phyloP scores from a whole-genome alignment of 2,797 vertebrate species.

The Peromyscus melanophrys region DNA sequence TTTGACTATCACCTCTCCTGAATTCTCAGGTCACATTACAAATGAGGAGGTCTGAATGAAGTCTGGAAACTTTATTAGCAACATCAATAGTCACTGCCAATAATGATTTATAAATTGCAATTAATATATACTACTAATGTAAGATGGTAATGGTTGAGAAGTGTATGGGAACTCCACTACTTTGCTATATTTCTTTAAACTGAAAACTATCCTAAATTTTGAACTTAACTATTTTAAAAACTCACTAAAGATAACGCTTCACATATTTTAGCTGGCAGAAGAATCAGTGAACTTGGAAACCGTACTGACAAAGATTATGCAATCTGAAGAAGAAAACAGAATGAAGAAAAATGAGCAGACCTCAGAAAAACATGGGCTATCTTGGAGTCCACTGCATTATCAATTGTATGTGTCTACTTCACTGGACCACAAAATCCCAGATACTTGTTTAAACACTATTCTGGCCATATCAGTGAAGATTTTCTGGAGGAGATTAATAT shows the following conservation, averaged over 20 bases:
- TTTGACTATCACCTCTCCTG: constrained; percentile 15
- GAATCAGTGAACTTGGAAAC: constrained; percentile 15
- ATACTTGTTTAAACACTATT: background rate
- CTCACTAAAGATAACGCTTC: background rate
- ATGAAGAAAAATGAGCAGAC: background rate
- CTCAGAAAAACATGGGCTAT: background rate
- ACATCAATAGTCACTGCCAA: background rate
- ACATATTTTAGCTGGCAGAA: constrained; percentile 12
- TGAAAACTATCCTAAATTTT: background rate
- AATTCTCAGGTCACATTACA: constrained; percentile 31
- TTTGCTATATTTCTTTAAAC: background rate
- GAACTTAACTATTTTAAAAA: constrained; percentile 31
- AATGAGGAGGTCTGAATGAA: background rate
- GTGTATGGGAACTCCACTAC: background rate
- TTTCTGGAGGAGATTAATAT: constrained; percentile 1
- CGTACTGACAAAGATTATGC: constrained; percentile 6
- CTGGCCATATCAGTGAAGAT: background rate
- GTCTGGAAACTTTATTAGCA: background rate
- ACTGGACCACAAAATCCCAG: background rate
- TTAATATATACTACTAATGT: background rate
- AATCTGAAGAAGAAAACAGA: constrained; percentile 29
- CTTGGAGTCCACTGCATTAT: background rate
- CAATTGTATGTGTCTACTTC: constrained; percentile 10
- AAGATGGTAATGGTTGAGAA: background rate
- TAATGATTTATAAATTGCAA: background rate